Percentiles rank a stretch among this genome's conserved stretches.
Evolutionary conservation across 1,140 invertebrate species (phyloP).

Genomic region (Anadara kagoshimensis): DNA sequence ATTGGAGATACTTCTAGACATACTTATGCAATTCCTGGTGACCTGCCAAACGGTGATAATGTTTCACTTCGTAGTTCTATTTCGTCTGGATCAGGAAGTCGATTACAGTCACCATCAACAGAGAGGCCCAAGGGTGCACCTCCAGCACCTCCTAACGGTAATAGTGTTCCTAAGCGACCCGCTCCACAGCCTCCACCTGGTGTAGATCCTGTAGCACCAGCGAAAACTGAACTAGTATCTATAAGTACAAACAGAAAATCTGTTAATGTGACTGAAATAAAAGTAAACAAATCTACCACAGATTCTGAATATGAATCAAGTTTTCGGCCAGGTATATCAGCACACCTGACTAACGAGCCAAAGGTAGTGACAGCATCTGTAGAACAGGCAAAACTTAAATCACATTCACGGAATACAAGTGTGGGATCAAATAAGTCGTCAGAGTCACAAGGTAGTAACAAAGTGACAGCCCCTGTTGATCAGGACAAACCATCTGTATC

Average conservation of each 20-base stretch:
- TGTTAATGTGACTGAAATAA: conserved; percentile 55
- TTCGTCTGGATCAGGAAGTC: conserved; percentile 3
- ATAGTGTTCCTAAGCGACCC: conserved; percentile 44
- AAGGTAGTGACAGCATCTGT: conserved; percentile 38
- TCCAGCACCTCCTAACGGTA: conserved; percentile 36
- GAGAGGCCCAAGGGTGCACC: conserved; percentile 38
- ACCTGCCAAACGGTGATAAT: conserved; percentile 11
- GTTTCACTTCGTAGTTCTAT: conserved; percentile 35
- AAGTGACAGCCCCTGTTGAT: background rate
- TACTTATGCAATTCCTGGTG: conserved; percentile 39
- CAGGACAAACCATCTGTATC: conserved; percentile 53
- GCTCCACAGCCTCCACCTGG: conserved; percentile 55
- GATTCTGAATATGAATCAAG: conserved; percentile 68
- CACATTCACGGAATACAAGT: conserved; percentile 52
- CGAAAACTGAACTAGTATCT: conserved; percentile 56
- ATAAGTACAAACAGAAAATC: conserved; percentile 56
- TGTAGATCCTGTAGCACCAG: conserved; percentile 14
- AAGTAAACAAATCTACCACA: conserved; percentile 28
- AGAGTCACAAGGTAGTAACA: conserved; percentile 24
- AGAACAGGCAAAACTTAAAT: conserved; percentile 46
- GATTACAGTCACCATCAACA: background rate
- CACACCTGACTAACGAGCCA: conserved; percentile 58
- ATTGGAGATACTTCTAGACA: background rate
- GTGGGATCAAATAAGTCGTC: conserved; percentile 22
- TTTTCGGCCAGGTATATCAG: conserved; percentile 67